Evolutionary conservation across 2,888 invertebrate genomes (phyloP), one percentile per base, ranked within the genome.

Genomic region (Achlya flavicornis): DNA sequence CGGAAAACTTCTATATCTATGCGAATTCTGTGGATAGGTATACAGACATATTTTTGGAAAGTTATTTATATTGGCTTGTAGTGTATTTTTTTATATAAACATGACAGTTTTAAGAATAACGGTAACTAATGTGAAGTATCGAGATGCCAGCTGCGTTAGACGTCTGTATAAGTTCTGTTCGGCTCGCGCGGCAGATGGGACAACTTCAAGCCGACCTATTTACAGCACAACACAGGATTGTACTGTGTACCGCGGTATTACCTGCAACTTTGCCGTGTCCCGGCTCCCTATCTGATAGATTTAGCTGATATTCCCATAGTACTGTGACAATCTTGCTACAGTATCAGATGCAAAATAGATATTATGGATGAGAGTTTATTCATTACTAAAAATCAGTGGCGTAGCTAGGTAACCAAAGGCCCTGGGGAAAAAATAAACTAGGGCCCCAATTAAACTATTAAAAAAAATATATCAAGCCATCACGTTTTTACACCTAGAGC

Each of bases 191-290:
- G 70, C 71, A 69, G 75, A 70, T 73, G 77, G 77, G 66, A 77
- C 73, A 83, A 84, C 75, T 85, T 85, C 77, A 71, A 68, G 71
- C 77, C 83, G 83, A 82, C 83, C 82, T 81, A 84, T 80, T 84
- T 85, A 84, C 77, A 76, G 73, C 75, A 74, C 73, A 72, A 72
- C 76, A 76, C 72, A 68, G 75, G 75, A 77, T 76, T 72, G 73
- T 67, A 73, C 72, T 69, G 72, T 70, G 77, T 72, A 71, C 65
- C 67, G 46, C 46, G 46, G 70, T 66, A 67, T 67, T 72, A 74
- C 76, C 78, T 75, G 75, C 71, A 81, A 82, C 78, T 82, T 80
- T 71, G 64, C 69, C 68, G 66, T 58, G 60, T 41, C 41, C 26
- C 60, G 26, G 60, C 60, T 60, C 64, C 66, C 72, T 69, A 76